These are phyloP conservation scores for Anoura caudifer DNA, from an alignment of 2,113 vertebrate species.

Conservation along the genomic window DNA sequence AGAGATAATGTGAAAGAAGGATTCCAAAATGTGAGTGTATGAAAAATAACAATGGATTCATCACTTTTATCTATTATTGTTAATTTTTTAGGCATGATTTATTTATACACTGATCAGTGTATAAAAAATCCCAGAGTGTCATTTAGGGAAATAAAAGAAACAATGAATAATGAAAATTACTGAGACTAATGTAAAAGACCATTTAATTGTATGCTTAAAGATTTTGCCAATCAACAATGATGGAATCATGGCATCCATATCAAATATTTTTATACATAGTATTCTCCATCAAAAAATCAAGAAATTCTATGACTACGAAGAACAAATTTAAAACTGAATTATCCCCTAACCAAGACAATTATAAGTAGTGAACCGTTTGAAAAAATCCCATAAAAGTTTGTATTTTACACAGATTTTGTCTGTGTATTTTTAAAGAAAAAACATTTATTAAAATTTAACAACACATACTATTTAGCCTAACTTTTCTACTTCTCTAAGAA, in stretches of 20 bases:
- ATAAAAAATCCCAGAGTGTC: not conserved
- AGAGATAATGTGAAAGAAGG: not conserved
- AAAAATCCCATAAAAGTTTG: not conserved
- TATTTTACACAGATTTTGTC: not conserved
- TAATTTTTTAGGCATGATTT: not conserved
- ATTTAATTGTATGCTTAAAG: not conserved
- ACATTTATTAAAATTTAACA: not conserved
- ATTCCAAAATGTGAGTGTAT: not conserved
- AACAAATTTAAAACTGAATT: not conserved
- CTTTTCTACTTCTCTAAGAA: not conserved
- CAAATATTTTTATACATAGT: not conserved
- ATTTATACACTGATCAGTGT: constrained; percentile 9
- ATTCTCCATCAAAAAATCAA: not conserved
- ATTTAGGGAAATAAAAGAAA: constrained; percentile 35
- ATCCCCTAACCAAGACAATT: not conserved
- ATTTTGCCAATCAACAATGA: not conserved
- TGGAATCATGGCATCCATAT: not conserved
- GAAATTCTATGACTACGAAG: not conserved
- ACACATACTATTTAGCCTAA: not conserved
- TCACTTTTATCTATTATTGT: not conserved
- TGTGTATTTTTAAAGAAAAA: not conserved
- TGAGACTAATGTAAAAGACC: not conserved
- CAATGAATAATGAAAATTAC: not conserved
- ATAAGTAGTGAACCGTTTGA: not conserved
- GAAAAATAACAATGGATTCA: not conserved